These are phyloP conservation scores for Pocillopora damicornis DNA, from an alignment of 64 coral and sea anemone species.

Conservation along the genomic window DNA sequence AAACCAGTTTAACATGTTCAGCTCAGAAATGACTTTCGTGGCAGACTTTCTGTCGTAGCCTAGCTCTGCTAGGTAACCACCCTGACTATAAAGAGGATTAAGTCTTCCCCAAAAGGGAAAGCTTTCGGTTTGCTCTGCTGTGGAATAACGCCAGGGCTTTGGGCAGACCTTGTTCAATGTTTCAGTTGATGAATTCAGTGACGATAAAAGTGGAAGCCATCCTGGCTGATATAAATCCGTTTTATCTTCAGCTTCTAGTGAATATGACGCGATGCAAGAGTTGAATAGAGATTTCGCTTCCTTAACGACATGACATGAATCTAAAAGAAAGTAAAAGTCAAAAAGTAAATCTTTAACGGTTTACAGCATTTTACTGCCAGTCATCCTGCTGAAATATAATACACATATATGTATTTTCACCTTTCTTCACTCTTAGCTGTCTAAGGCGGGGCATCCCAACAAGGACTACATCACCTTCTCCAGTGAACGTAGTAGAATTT, in stretches of 20 bases:
- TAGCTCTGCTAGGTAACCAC: slow-evolving; percentile 29
- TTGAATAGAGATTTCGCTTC: not conserved
- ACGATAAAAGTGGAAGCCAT: slow-evolving; percentile 5
- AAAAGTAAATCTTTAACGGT: not conserved
- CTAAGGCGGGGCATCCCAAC: slow-evolving; percentile 25
- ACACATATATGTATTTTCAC: not conserved
- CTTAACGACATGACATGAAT: slow-evolving; percentile 19
- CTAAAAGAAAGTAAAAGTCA: not conserved
- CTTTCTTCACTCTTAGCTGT: slow-evolving; percentile 31
- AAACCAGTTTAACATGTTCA: slow-evolving; percentile 20
- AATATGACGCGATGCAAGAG: slow-evolving; percentile 25
- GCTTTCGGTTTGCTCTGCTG: slow-evolving; percentile 7
- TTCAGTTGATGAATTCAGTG: not conserved
- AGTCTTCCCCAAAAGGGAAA: slow-evolving; percentile 4
- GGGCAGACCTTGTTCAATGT: not conserved
- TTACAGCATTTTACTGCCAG: too few species aligned
- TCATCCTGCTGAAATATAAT: too few species aligned
- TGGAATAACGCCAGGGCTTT: slow-evolving; percentile 22
- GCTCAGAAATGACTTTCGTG: not conserved
- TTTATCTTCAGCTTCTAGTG: slow-evolving; percentile 23
- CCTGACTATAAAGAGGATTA: not conserved
- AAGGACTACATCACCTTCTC: slow-evolving; percentile 22
- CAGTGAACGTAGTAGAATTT: slow-evolving; percentile 17
- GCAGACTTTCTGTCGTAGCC: slow-evolving; percentile 7
- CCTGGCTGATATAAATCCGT: not conserved